Percentiles rank a stretch among this genome's conserved stretches.
phyloP scores from a whole-genome alignment of 2,797 vertebrate species.

The Cossypha caffra region DNA sequence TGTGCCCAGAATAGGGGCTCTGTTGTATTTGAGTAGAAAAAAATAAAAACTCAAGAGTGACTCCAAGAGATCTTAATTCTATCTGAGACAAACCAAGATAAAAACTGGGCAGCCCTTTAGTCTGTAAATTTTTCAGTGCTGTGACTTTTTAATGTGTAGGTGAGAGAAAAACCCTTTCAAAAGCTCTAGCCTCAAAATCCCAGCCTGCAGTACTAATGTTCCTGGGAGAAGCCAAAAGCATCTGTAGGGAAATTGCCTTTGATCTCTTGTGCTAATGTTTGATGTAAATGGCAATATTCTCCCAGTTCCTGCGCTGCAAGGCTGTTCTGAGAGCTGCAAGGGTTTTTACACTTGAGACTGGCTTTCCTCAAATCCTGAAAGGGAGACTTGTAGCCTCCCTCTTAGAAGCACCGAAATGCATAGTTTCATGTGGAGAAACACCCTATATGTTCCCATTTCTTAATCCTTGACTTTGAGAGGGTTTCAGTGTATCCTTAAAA shows the following conservation, averaged over 20 bases:
- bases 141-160: neutral
- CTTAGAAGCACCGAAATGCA: rapidly evolving
- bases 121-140: neutral
- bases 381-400: neutral
- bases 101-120: neutral
- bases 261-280: neutral
- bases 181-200: neutral
- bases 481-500: neutral
- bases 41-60: neutral
- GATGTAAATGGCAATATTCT: neutral
- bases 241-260: neutral
- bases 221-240: neutral
- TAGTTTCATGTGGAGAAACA: neutral
- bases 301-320: neutral
- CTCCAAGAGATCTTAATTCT: neutral
- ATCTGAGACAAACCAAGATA: neutral
- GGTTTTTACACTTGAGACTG: neutral
- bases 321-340: neutral
- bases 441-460: neutral
- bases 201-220: neutral
- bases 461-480: neutral
- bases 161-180: neutral
- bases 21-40: neutral
- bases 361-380: neutral
- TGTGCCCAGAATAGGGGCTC: neutral